Evolutionary conservation across 1,140 invertebrate species (phyloP), one percentile per base, ranked within the genome.

Genomic region (Lasioglossum albipes): DNA sequence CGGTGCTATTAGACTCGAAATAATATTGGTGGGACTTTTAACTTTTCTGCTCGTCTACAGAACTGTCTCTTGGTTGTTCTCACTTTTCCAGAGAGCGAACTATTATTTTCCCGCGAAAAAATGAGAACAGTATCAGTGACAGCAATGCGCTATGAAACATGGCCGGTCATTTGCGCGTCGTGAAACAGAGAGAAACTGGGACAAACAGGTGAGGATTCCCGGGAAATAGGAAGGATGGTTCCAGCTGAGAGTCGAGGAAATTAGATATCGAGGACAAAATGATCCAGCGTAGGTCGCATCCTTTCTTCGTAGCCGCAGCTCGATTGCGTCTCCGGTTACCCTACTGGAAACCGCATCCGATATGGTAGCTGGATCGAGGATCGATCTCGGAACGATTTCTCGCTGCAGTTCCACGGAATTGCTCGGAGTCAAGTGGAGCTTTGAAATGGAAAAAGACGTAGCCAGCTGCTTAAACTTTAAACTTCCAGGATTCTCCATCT

Each of bases 241-340:
- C 5, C 64, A 16, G 73, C 20, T 5, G 45, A 16, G 68, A 57
- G 36, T 9, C 36, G 10, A 36, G 52, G 71, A 79, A 79, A 79
- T 79, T 79, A 79, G 70, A 79, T 79, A 79, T 74, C 77, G 77
- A n/a, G 62, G 41, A 79, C 77, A 59, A 59, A 79, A 49, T 59
- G 77, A 74, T 79, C 42, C 52, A n/a, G 49, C 22, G 42, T 68
- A 62, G 57, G 66, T 64, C 42, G 45, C 67, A 52, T 64, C 70
- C 70, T 74, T 57, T 45, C 61, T 45, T 79, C 77, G 70, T 22
- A 45, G 61, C 57, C 70, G 69, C 41, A 66, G 61, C 68, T 66
- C 70, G 69, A 79, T 66, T 16, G 18, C 59, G 69, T 22, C 62
- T 73, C 70, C 49, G 59, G 70, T 79, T 79, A 74, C 62, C 20